Percentiles rank a stretch among this genome's conserved stretches.
These are phyloP conservation scores for Corythornis vintsioides DNA, from an alignment of 2,113 vertebrate genomes.

Conservation along the genomic window DNA sequence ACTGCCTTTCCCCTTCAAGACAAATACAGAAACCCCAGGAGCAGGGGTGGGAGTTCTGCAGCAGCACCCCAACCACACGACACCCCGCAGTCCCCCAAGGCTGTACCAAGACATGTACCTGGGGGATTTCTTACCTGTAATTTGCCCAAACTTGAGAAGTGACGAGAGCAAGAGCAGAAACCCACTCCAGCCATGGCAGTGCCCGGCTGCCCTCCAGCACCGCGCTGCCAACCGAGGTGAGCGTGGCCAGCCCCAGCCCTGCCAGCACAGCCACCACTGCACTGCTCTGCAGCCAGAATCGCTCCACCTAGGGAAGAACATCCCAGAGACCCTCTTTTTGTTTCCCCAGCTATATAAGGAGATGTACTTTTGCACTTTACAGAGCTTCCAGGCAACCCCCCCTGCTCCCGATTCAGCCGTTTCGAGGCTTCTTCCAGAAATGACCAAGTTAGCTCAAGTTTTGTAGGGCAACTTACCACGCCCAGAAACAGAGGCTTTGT, in stretches of 20 bases:
- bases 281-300: slow-evolving; percentile 97
- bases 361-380: neutral
- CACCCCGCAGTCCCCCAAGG: fast-evolving
- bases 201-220: slow-evolving; percentile 53
- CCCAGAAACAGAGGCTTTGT: slow-evolving; percentile 90
- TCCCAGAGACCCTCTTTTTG: neutral
- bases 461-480: slow-evolving; percentile 82
- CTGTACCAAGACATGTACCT: fast-evolving
- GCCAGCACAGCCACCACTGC: slow-evolving; percentile 88
- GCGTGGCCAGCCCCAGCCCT: slow-evolving; percentile 81
- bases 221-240: slow-evolving; percentile 62
- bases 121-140: slow-evolving; percentile 79
- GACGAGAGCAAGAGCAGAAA: slow-evolving; percentile 80
- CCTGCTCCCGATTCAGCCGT: neutral
- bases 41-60: neutral
- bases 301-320: slow-evolving; percentile 83
- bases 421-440: neutral
- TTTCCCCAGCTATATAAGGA: neutral
- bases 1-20: neutral
- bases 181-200: slow-evolving; percentile 80
- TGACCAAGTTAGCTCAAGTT: neutral
- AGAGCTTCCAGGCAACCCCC: neutral
- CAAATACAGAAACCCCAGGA: neutral
- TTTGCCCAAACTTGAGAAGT: slow-evolving; percentile 82
- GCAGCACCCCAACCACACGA: fast-evolving